A percentile compares a stretch with the other conserved stretches of the same genome.
These are phyloP conservation scores for Drosophila nr. medialis DNA, from an alignment of 2,888 invertebrate species.

Conservation along the genomic window DNA sequence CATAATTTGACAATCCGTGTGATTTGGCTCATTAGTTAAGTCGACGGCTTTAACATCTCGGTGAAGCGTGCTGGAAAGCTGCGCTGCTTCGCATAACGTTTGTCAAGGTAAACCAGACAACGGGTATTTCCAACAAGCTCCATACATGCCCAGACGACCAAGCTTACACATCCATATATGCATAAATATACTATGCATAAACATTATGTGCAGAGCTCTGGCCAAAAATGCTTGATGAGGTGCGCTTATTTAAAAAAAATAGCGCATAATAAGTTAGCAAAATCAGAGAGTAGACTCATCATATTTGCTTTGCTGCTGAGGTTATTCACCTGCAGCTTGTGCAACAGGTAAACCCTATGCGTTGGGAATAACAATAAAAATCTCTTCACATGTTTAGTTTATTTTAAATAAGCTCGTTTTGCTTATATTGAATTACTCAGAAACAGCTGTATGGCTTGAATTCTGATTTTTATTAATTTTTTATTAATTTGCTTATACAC, in stretches of 20 bases:
- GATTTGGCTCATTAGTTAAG: not conserved
- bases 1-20: constrained; percentile 32
- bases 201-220: constrained; percentile 21
- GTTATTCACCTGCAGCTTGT: constrained; percentile 44
- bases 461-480: no score
- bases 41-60: constrained; percentile 18
- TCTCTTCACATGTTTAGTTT: constrained; percentile 11
- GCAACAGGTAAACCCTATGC: constrained; percentile 16
- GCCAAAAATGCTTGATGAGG: constrained; percentile 8
- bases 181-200: not conserved
- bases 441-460: constrained; percentile 24
- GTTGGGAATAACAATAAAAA: constrained; percentile 2
- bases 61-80: constrained; percentile 64
- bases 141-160: constrained; percentile 11
- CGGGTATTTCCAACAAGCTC: constrained; percentile 38
- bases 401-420: constrained; percentile 10
- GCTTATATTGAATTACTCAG: not conserved
- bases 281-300: not conserved
- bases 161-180: not conserved
- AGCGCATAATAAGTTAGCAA: constrained; percentile 9
- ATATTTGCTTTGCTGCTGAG: constrained; percentile 31
- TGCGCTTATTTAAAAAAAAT: constrained; percentile 5
- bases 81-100: constrained; percentile 17
- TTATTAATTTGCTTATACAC: constrained; percentile 16
- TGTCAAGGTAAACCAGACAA: constrained; percentile 55